A percentile compares a stretch with the other conserved stretches of the same genome.
phyloP scores from a whole-genome alignment of 1,140 invertebrate genomes.

The Drosophila virilis region DNA sequence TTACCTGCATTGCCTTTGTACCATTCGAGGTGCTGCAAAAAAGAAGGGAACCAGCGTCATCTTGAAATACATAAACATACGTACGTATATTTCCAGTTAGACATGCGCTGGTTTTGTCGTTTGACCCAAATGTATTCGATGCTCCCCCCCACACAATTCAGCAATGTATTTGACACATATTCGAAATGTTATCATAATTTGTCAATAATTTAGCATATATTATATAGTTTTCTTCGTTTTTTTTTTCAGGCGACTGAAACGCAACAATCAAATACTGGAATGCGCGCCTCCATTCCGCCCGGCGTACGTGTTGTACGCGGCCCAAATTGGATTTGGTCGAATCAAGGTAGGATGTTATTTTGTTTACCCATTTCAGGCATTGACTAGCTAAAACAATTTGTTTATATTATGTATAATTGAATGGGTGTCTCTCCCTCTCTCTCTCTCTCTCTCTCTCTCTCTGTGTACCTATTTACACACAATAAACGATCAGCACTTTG shows the following conservation, averaged over 20 bases:
- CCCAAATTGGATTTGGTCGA: slow-evolving; percentile 92
- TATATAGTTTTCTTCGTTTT: slow-evolving; percentile 17
- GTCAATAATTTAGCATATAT: slow-evolving; percentile 2
- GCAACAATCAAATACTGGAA: slow-evolving; percentile 52
- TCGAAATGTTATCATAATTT: slow-evolving; percentile 14
- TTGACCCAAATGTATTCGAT: slow-evolving; percentile 69
- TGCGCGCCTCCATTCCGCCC: slow-evolving; percentile 82
- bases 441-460: slow-evolving; percentile 29
- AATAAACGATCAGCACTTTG: slow-evolving; percentile 38
- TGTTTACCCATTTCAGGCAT: slow-evolving; percentile 65
- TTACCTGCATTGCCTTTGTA: background rate
- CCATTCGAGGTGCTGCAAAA: background rate
- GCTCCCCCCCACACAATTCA: slow-evolving; percentile 6
- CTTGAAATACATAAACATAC: slow-evolving; percentile 4
- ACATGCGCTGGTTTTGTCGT: slow-evolving; percentile 68
- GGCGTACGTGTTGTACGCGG: slow-evolving; percentile 92
- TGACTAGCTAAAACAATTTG: slow-evolving; percentile 61
- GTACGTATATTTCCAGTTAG: slow-evolving; percentile 44
- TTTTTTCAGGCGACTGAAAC: slow-evolving; percentile 34
- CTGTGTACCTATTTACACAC: slow-evolving; percentile 34
- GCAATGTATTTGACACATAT: slow-evolving; percentile 27
- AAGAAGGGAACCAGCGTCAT: background rate
- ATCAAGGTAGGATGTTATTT: slow-evolving; percentile 86
- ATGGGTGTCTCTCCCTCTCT: slow-evolving; percentile 26
- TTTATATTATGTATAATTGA: slow-evolving; percentile 37